phyloP scores from a whole-genome alignment of 1,140 invertebrate species.

The Drosophila biarmipes region DNA sequence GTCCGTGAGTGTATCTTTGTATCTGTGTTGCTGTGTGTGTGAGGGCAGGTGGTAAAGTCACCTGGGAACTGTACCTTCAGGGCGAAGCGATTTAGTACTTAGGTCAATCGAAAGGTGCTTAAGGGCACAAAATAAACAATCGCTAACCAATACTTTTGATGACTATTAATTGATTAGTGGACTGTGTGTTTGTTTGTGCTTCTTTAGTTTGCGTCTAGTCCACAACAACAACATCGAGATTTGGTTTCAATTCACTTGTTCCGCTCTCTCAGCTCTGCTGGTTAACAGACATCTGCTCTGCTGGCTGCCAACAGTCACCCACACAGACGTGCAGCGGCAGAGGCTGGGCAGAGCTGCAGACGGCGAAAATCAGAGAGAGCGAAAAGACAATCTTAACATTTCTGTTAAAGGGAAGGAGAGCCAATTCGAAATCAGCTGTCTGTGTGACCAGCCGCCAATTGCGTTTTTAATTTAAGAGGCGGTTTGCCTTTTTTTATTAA shows the following conservation, averaged over 20 bases:
- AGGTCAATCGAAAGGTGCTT: neutral
- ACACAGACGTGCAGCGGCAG: neutral
- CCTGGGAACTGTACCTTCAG: constrained; percentile 6
- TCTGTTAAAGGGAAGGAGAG: no score
- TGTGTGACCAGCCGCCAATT: no score
- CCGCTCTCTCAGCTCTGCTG: constrained; percentile 1
- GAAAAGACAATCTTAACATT: no score
- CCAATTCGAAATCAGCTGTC: no score
- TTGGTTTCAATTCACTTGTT: neutral
- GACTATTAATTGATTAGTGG: constrained; percentile 12
- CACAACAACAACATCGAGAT: neutral
- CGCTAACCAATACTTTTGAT: neutral
- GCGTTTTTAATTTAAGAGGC: no score
- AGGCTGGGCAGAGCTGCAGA: neutral
- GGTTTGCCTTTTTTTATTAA: no score
- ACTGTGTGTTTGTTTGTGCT: neutral
- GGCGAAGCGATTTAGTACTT: neutral
- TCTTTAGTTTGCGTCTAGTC: neutral
- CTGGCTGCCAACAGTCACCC: neutral
- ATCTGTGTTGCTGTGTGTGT: no score
- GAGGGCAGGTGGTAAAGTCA: constrained; percentile 9
- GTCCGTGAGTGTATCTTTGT: neutral
- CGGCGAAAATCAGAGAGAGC: neutral
- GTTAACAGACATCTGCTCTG: neutral
- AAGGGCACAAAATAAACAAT: neutral